These are phyloP conservation scores for Heliangelus exortis DNA, from an alignment of 2,797 vertebrate species.

Conservation along the genomic window DNA sequence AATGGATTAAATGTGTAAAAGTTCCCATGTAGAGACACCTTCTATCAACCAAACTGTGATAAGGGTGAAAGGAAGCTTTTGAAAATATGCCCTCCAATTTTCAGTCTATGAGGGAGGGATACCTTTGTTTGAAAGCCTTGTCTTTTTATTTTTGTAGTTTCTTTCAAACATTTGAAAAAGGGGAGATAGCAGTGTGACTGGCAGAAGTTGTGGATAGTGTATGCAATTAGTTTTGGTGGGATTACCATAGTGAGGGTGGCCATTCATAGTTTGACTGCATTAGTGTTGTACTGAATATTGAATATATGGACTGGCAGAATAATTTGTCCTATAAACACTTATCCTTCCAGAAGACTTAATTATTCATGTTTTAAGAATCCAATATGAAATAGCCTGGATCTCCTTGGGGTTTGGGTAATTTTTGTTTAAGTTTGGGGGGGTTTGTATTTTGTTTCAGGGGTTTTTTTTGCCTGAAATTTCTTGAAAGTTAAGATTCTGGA, in stretches of 20 bases:
- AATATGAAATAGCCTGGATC: background rate
- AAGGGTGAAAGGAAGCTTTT: background rate
- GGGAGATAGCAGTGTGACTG: background rate
- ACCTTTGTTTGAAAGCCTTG: background rate
- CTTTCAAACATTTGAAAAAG: background rate
- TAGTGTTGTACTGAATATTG: background rate
- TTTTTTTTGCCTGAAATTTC: background rate
- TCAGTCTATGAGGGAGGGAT: background rate
- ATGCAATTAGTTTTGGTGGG: background rate
- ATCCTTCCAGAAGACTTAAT: too few relatives aligned
- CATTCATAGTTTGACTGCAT: background rate
- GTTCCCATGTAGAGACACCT: background rate
- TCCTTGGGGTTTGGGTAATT: background rate
- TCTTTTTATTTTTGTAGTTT: background rate
- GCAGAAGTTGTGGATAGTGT: background rate
- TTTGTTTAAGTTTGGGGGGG: background rate
- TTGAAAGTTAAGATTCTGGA: background rate
- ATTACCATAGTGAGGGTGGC: background rate
- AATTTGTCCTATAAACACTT: background rate
- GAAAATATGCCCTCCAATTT: background rate
- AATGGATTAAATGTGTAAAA: background rate
- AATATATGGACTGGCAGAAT: background rate
- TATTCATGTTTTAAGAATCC: too few relatives aligned
- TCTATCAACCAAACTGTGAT: background rate
- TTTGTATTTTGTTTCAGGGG: background rate